phyloP scores from a whole-genome alignment of 2,797 vertebrate genomes.

The Leptodactylus fallax region DNA sequence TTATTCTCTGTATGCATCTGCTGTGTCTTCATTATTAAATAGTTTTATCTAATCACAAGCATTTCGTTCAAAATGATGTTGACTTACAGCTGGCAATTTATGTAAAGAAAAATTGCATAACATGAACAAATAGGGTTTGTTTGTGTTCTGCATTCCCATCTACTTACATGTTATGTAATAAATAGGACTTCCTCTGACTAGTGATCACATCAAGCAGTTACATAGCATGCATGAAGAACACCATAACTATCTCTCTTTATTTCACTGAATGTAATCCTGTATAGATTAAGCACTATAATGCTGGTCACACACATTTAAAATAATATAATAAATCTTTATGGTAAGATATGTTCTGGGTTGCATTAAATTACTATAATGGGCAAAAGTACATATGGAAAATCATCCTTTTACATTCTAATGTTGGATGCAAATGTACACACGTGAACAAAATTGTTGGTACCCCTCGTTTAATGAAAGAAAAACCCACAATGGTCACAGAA shows the following conservation, averaged over 20 bases:
- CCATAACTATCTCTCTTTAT: background rate
- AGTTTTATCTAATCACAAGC: background rate
- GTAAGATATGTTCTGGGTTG: too few relatives aligned
- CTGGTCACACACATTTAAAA: background rate
- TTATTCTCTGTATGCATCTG: background rate
- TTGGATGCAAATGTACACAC: too few relatives aligned
- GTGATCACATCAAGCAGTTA: background rate
- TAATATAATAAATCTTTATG: too few relatives aligned
- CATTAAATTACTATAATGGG: too few relatives aligned
- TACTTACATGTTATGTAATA: conserved; percentile 13
- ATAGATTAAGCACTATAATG: background rate
- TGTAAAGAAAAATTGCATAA: background rate
- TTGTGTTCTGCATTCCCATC: background rate
- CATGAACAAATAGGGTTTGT: background rate
- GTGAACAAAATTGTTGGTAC: too few relatives aligned
- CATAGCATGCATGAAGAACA: background rate
- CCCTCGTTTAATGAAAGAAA: too few relatives aligned
- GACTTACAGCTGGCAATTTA: background rate
- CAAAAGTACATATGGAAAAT: too few relatives aligned
- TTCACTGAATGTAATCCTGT: background rate
- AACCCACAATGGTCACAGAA: too few relatives aligned
- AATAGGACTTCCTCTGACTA: background rate
- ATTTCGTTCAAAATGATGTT: background rate
- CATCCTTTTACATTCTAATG: too few relatives aligned
- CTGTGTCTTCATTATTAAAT: background rate